These are phyloP conservation scores for Nymphalis urticae DNA, from an alignment of 2,888 invertebrate species.

Conservation along the genomic window DNA sequence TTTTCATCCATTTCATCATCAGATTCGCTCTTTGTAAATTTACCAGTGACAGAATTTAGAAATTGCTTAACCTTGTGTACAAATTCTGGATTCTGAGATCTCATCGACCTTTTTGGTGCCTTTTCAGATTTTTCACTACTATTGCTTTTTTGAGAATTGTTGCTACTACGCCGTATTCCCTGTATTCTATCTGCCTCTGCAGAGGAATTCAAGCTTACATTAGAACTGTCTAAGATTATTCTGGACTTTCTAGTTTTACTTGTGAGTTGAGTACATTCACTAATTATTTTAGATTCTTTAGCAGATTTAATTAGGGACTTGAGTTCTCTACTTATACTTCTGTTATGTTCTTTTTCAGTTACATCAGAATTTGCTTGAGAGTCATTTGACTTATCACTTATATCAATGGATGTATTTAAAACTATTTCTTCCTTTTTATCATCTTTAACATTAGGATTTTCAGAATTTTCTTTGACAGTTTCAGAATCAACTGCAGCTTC, in stretches of 20 bases:
- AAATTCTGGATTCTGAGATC: slow-evolving; percentile 84
- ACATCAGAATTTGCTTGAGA: slow-evolving; percentile 56
- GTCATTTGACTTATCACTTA: slow-evolving; percentile 56
- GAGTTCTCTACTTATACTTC: slow-evolving; percentile 81
- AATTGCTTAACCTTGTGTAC: slow-evolving; percentile 83
- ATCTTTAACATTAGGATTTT: slow-evolving; percentile 31
- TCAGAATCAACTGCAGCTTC: slow-evolving; percentile 1
- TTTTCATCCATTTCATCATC: slow-evolving; percentile 55
- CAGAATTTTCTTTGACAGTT: slow-evolving; percentile 13
- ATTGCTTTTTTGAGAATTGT: slow-evolving; percentile 63
- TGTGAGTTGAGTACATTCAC: slow-evolving; percentile 80
- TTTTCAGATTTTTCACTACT: slow-evolving; percentile 69
- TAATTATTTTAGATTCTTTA: slow-evolving; percentile 85
- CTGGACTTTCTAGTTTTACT: slow-evolving; percentile 76
- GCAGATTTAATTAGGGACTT: slow-evolving; percentile 84
- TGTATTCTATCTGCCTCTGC: slow-evolving; percentile 61
- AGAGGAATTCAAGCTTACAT: slow-evolving; percentile 67
- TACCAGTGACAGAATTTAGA: slow-evolving; percentile 77
- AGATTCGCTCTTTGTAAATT: slow-evolving; percentile 53
- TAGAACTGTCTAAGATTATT: slow-evolving; percentile 68
- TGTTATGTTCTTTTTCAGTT: slow-evolving; percentile 67
- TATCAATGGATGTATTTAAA: slow-evolving; percentile 29
- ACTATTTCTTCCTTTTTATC: slow-evolving; percentile 34
- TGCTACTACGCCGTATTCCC: slow-evolving; percentile 59
- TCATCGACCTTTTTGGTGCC: slow-evolving; percentile 75